Evolutionary conservation across 2,888 invertebrate genomes (phyloP), one percentile per base, ranked within the genome.

Genomic region (Drosophila incognita): DNA sequence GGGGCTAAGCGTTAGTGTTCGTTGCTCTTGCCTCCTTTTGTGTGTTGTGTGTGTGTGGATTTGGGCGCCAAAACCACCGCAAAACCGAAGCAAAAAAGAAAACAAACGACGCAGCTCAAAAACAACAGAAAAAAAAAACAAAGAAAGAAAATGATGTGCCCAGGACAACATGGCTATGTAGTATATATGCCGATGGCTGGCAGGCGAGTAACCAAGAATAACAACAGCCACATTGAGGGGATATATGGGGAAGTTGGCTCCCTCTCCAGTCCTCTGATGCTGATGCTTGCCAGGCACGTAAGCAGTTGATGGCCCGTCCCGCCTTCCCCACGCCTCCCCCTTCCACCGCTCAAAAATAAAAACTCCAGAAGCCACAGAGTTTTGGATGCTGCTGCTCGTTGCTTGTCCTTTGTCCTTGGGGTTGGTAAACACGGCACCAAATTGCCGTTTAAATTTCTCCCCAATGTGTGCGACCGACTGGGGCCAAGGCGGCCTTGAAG

Each of bases 371-470:
- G 71, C 71, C 70, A 60, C 65, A 65, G 48, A 68, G 80, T 80
- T 82, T 85, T 69, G 83, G 89, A 68, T 80, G 76, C 80, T 82
- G 76, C 46, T 82, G 79, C 46, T 65, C n/a, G 57, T 69, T 51
- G 56, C 52, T 56, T 62, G 76, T 65, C 68, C 63, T 71, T 51
- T 82, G 80, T 84, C 87, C 82, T 89, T 85, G 89, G 88, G 85
- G 89, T 84, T 87, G 89, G 83, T 84, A 89, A 89, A 89, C 88
- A 89, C 78, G 82, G 87, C 83, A 73, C 90, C 87, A 86, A 87
- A 90, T 87, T 90, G 87, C 90, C 87, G 90, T 88, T 87, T 87
- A 90, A 87, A 90, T 87, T 90, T 86, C 87, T 80, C 77, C 89
- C 88, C 76, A 85, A 74, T 74, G 83, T 79, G 61, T 61, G 66